Evolutionary conservation across 2,113 vertebrate genomes (phyloP).

Genomic region (Dicaeum eximium): DNA sequence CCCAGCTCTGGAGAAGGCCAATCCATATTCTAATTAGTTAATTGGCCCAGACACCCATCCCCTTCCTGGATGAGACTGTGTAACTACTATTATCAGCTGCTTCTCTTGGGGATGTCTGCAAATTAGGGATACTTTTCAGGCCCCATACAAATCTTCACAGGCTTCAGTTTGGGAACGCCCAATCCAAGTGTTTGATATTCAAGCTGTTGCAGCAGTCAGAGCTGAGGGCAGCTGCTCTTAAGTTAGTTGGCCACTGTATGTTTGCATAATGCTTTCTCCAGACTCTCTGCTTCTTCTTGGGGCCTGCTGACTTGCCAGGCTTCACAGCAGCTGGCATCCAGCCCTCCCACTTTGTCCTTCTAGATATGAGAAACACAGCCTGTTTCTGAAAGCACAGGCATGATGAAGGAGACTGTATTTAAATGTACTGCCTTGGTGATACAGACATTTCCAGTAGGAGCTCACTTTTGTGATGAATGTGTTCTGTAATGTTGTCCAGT

Average conservation of each 20-base stretch:
- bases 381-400: neutral
- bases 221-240: neutral
- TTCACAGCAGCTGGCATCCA: neutral
- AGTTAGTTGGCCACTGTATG: neutral
- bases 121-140: neutral
- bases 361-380: neutral
- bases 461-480: neutral
- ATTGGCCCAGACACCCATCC: neutral
- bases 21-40: neutral
- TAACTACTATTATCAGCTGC: neutral
- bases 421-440: neutral
- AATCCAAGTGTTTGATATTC: neutral
- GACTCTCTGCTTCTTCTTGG: neutral
- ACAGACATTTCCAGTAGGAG: neutral
- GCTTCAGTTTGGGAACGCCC: neutral
- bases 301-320: neutral
- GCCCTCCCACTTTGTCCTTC: neutral
- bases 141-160: neutral
- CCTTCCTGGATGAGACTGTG: neutral
- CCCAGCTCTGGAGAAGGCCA: neutral
- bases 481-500: neutral
- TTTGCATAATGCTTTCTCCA: neutral
- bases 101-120: neutral
- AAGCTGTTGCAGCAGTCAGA: neutral
- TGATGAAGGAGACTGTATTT: neutral